A percentile compares a stretch with the other conserved stretches of the same genome.
These are phyloP conservation scores for Monopterus albus DNA, from an alignment of 2,113 vertebrate genomes.

Conservation along the genomic window DNA sequence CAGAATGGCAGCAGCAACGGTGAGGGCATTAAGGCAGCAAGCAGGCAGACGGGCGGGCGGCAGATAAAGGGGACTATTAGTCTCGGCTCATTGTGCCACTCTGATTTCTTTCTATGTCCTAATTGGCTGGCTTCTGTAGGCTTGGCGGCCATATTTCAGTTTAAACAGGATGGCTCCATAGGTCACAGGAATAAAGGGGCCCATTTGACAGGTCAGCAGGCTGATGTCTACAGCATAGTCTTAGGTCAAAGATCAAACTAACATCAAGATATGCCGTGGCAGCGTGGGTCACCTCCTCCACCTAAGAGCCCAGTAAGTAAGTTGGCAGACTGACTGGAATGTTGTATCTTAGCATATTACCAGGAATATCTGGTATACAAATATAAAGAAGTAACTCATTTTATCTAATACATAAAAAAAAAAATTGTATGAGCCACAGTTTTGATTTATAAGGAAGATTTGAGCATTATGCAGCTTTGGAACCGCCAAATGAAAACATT, in stretches of 20 bases:
- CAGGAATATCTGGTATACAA: conserved; percentile 25
- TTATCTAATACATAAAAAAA: too few relatives aligned
- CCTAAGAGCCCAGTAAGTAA: conserved; percentile 50
- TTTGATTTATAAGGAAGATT: neutral
- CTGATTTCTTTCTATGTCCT: conserved; percentile 79
- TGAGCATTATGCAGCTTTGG: neutral
- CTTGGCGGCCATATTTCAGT: conserved; percentile 89
- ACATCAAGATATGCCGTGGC: conserved; percentile 82
- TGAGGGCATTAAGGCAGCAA: conserved; percentile 79
- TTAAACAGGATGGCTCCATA: conserved; percentile 84
- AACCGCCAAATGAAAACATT: neutral
- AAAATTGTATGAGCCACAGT: neutral
- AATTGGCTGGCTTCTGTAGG: conserved; percentile 87
- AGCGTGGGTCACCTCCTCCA: conserved; percentile 77
- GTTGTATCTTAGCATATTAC: conserved; percentile 39
- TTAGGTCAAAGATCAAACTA: conserved; percentile 83
- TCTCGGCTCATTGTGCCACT: conserved; percentile 87
- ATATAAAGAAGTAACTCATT: conserved; percentile 12
- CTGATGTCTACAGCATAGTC: conserved; percentile 76
- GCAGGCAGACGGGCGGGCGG: conserved; percentile 77
- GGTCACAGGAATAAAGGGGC: conserved; percentile 90
- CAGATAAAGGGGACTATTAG: conserved; percentile 89
- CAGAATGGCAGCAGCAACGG: conserved; percentile 31
- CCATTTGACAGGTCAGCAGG: conserved; percentile 86
- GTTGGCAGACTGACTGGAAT: conserved; percentile 75